Conservation (phyloP, 2,888 invertebrate species). For the Ophraella communa region DNA sequence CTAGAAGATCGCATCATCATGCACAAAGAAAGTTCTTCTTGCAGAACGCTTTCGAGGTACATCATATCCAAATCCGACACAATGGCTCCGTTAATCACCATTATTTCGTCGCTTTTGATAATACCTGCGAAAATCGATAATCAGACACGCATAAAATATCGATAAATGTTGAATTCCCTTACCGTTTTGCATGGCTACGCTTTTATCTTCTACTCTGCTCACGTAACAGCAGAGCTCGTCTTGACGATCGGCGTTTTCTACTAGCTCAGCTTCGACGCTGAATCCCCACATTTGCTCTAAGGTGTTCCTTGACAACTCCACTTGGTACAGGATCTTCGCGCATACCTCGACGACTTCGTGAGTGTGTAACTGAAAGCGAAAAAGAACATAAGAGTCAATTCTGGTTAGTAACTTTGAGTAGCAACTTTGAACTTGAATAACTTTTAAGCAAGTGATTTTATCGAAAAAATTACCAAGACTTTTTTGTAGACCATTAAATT, state of each 20-base stretch:
- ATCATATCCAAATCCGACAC: constrained; percentile 99
- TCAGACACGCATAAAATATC: no score
- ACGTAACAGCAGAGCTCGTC: constrained; percentile 98
- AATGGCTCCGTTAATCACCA: constrained; percentile 98
- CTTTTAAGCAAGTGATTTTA: no score
- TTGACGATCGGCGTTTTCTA: constrained; percentile 94
- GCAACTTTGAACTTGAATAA: no score
- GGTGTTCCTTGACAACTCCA: constrained; percentile 88
- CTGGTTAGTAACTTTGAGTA: no score
- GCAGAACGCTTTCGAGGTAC: constrained; percentile 95
- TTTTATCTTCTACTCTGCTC: constrained; percentile 93
- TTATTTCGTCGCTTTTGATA: constrained; percentile 97
- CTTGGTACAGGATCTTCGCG: constrained; percentile 95
- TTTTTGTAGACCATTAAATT: no score
- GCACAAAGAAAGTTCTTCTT: constrained; percentile 91
- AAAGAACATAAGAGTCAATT: neutral
- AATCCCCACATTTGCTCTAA: constrained; percentile 98
- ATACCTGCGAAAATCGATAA: constrained; percentile 80
- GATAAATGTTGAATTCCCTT: constrained; percentile 59
- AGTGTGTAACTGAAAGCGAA: constrained; percentile 76
- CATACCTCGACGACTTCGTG: constrained; percentile 96
- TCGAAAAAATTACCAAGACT: no score
- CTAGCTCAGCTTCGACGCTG: constrained; percentile 95
- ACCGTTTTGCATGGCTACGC: constrained; percentile 97
- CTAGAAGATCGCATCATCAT: constrained; percentile 96